Evolutionary conservation across 2,113 vertebrate genomes (phyloP).

Genomic region (Melanerpes formicivorus): DNA sequence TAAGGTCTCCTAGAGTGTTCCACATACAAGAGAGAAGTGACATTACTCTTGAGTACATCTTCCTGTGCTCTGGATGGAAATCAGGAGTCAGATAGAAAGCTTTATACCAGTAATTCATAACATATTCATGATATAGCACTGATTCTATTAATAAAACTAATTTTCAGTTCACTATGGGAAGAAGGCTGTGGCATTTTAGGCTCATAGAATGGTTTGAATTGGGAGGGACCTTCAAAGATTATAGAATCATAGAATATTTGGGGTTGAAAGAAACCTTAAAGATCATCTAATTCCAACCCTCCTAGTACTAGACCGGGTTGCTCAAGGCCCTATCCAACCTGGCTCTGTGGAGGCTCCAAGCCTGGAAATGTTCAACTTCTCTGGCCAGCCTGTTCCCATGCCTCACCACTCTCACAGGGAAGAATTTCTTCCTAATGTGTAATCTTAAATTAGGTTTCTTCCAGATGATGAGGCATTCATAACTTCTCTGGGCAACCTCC

Average conservation of each 20-base stretch:
- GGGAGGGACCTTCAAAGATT: background rate
- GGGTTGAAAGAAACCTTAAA: background rate
- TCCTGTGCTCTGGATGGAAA: background rate
- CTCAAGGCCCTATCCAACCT: fast-evolving
- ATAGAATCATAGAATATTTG: background rate
- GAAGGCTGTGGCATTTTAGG: background rate
- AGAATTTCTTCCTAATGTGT: no score
- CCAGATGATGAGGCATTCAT: background rate
- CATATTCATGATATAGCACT: background rate
- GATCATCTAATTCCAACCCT: no score
- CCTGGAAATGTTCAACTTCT: no score
- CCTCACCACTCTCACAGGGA: no score
- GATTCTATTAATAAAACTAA: background rate
- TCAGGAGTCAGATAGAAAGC: background rate
- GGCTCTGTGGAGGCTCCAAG: background rate
- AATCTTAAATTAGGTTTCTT: no score
- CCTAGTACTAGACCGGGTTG: background rate
- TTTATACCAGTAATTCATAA: background rate
- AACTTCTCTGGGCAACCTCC: background rate
- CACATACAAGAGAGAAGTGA: fast-evolving
- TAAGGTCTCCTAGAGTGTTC: background rate
- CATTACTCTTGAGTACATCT: background rate
- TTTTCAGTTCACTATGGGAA: background rate
- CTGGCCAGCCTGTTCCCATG: no score
- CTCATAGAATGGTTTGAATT: background rate